phyloP scores from a whole-genome alignment of 23 tunicate species.

The Halocynthia aurantium region DNA sequence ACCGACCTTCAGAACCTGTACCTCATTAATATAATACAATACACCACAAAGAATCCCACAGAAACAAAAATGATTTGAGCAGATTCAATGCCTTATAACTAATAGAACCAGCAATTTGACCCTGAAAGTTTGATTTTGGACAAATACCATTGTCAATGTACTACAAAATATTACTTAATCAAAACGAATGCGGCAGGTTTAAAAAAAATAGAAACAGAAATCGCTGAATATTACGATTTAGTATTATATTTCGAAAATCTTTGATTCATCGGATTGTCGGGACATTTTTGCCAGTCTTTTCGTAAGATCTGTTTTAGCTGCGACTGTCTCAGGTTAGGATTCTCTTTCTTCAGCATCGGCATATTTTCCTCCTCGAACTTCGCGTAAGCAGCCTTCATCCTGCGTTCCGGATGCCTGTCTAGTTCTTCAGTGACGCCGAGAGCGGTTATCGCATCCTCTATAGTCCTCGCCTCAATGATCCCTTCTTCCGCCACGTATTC shows the following conservation, averaged over 20 bases:
- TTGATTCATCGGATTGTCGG: constrained; percentile 94
- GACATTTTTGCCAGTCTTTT: constrained; percentile 95
- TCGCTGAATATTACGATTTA: neutral
- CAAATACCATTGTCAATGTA: no score
- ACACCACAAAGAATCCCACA: no score
- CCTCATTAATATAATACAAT: no score
- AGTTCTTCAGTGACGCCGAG: constrained; percentile 34
- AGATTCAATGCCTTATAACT: no score
- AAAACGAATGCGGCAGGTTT: no score
- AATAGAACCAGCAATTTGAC: no score
- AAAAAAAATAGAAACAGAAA: no score
- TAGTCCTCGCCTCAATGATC: constrained; percentile 57
- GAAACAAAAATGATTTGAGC: no score
- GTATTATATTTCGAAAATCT: constrained; percentile 15
- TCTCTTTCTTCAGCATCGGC: constrained; percentile 62
- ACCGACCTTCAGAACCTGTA: no score
- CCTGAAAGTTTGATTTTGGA: no score
- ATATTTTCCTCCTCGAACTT: constrained; percentile 71
- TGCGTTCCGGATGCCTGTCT: constrained; percentile 87
- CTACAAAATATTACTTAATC: no score
- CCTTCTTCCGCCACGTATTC: constrained; percentile 29
- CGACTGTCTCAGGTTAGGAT: constrained; percentile 68
- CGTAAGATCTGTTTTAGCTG: constrained; percentile 62
- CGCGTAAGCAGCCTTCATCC: constrained; percentile 88
- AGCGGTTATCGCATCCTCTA: constrained; percentile 86